Evolutionary conservation across 1,140 invertebrate genomes (phyloP).

Genomic region (Gyrodactylus salaris): DNA sequence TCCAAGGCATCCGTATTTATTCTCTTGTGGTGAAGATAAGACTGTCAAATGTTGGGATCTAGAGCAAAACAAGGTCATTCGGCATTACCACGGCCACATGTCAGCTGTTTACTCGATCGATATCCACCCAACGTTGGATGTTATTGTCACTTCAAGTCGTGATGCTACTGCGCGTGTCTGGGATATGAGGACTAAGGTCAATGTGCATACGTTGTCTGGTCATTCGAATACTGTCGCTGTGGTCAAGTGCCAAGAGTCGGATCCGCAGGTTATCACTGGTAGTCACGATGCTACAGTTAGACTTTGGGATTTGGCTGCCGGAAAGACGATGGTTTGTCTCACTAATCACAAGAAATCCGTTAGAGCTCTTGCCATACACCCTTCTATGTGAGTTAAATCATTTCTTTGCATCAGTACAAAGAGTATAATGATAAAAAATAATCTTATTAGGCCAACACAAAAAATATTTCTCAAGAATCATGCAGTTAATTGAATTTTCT

Average conservation of each 20-base stretch:
- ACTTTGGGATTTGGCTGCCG: constrained; percentile 79
- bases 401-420: too few species aligned
- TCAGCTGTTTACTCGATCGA: constrained; percentile 73
- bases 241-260: constrained; percentile 52
- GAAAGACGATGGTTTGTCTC: constrained; percentile 60
- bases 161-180: constrained; percentile 67
- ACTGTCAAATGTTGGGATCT: constrained; percentile 99
- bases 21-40: constrained; percentile 90
- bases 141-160: constrained; percentile 59
- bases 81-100: constrained; percentile 92
- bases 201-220: constrained; percentile 73
- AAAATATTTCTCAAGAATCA: too few species aligned
- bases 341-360: constrained; percentile 99
- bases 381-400: constrained; percentile 25
- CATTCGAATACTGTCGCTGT: constrained; percentile 86
- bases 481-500: too few species aligned
- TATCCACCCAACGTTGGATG: constrained; percentile 73
- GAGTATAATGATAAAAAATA: too few species aligned
- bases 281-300: constrained; percentile 40
- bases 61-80: constrained; percentile 79
- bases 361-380: constrained; percentile 54
- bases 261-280: constrained; percentile 43
- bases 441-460: too few species aligned
- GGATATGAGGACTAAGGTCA: constrained; percentile 95
- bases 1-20: constrained; percentile 69